phyloP scores from a whole-genome alignment of 2,113 vertebrate genomes.

The Carollia perspicillata region DNA sequence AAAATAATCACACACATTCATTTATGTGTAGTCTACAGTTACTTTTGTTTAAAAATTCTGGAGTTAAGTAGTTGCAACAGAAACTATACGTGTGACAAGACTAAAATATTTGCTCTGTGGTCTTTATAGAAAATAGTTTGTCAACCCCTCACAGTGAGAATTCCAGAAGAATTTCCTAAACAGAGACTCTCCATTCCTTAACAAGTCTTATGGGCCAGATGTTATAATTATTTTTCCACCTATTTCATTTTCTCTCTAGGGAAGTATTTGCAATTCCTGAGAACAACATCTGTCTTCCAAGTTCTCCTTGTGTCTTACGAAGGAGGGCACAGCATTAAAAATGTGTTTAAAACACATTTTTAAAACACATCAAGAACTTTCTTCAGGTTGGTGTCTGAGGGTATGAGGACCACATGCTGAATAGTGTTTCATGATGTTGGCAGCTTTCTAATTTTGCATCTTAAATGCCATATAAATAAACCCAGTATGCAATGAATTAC shows the following conservation, averaged over 20 bases:
- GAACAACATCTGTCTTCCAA: neutral
- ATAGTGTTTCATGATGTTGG: conserved; percentile 18
- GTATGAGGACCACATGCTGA: neutral
- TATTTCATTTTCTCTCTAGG: neutral
- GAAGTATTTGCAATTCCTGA: conserved; percentile 26
- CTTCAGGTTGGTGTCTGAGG: neutral
- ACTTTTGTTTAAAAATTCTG: neutral
- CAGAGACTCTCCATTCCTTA: neutral
- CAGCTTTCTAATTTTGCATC: neutral
- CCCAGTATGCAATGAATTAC: neutral
- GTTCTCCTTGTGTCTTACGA: neutral
- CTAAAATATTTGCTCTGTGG: neutral
- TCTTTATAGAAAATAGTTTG: neutral
- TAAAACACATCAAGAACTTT: neutral
- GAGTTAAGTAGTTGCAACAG: neutral
- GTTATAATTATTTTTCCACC: conserved; percentile 12
- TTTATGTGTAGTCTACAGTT: neutral
- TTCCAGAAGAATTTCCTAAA: neutral
- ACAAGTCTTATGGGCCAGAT: neutral
- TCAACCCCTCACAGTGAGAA: neutral
- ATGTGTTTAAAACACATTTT: conserved; percentile 28
- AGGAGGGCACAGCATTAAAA: neutral
- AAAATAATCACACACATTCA: neutral
- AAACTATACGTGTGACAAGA: neutral
- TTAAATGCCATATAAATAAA: conserved; percentile 2